phyloP scores from a whole-genome alignment of 2,888 invertebrate species.

The Aspidapion aeneum region DNA sequence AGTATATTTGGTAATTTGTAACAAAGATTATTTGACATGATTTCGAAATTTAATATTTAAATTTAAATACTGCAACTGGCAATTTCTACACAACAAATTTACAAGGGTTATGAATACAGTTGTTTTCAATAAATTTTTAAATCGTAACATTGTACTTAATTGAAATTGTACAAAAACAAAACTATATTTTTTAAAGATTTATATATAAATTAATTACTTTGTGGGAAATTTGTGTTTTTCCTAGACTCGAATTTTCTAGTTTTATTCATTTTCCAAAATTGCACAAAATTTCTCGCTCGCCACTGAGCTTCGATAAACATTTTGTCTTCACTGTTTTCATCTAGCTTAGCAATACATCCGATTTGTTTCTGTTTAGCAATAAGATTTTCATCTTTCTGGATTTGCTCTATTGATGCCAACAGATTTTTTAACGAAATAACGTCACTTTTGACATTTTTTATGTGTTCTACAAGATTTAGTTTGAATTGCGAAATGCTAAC shows the following conservation, averaged over 20 bases:
- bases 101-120: neutral
- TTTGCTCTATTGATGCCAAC: neutral
- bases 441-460: neutral
- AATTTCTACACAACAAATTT: neutral
- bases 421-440: neutral
- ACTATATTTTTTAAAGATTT: too few relatives aligned
- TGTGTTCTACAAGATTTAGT: neutral
- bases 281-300: neutral
- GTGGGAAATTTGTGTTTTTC: too few relatives aligned
- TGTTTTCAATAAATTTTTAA: too few relatives aligned
- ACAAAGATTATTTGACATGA: conserved; percentile 12
- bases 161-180: too few relatives aligned
- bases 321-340: neutral
- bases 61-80: conserved; percentile 7
- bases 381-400: neutral
- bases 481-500: neutral
- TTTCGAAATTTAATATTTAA: conserved; percentile 7
- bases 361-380: neutral
- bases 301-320: neutral
- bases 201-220: too few relatives aligned
- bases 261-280: neutral
- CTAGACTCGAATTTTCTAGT: neutral
- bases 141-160: too few relatives aligned
- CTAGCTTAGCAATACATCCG: neutral
- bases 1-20: conserved; percentile 5